These are phyloP conservation scores for Rutpela maculata DNA, from an alignment of 2,888 invertebrate genomes.

Conservation along the genomic window DNA sequence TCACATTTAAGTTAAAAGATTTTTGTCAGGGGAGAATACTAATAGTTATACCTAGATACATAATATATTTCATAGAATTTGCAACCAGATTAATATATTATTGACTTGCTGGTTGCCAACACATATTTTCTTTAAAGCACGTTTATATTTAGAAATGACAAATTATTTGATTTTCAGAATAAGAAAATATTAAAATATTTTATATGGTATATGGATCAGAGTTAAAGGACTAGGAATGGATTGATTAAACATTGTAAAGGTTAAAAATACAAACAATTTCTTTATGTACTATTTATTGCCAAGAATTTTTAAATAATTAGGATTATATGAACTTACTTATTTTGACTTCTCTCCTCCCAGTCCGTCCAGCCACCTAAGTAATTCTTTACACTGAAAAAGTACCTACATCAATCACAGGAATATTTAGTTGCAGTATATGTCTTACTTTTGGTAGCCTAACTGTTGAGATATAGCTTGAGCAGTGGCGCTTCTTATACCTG, in stretches of 20 bases:
- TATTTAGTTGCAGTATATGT: slow-evolving; percentile 31
- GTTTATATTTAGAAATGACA: too few species aligned
- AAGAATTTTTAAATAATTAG: neutral
- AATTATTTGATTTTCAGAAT: too few species aligned
- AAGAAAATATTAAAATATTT: neutral
- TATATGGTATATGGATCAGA: neutral
- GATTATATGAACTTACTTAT: slow-evolving; percentile 29
- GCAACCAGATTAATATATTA: too few species aligned
- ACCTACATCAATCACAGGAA: slow-evolving; percentile 20
- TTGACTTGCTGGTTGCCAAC: too few species aligned
- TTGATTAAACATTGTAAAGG: neutral
- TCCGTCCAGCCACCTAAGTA: slow-evolving; percentile 75
- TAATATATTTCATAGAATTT: too few species aligned
- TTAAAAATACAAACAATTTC: neutral
- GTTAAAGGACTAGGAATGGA: neutral
- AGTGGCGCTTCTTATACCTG: slow-evolving; percentile 80
- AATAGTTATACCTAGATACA: too few species aligned
- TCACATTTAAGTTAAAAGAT: too few species aligned
- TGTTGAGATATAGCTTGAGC: slow-evolving; percentile 78
- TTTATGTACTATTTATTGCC: neutral
- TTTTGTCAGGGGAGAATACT: too few species aligned
- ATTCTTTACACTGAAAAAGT: slow-evolving; percentile 71
- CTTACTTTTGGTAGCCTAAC: slow-evolving; percentile 79
- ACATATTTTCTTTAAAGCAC: too few species aligned
- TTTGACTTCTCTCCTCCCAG: slow-evolving; percentile 71